Percentiles rank a stretch among this genome's conserved stretches.
phyloP scores from a whole-genome alignment of 2,888 invertebrate genomes.

The Zele albiditarsus region DNA sequence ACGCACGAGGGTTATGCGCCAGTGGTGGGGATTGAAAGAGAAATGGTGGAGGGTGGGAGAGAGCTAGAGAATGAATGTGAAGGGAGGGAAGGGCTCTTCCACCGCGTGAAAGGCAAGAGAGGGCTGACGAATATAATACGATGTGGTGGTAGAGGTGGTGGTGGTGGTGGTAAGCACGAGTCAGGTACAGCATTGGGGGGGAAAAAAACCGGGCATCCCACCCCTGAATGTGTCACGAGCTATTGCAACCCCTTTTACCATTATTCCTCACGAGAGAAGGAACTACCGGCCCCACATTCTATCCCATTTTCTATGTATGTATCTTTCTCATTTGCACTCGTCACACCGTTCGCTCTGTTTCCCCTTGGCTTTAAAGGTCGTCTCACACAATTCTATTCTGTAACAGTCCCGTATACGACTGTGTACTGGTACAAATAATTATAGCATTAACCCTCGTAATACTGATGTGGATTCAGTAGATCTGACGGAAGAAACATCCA shows the following conservation, averaged over 20 bases:
- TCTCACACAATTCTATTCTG: neutral
- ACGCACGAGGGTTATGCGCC: conserved; percentile 17
- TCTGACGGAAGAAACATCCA: too few relatives aligned
- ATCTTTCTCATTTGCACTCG: neutral
- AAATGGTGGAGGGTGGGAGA: conserved; percentile 44
- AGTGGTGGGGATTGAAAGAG: conserved; percentile 30
- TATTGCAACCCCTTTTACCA: conserved; percentile 65
- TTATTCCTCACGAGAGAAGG: conserved; percentile 53
- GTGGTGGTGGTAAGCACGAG: conserved; percentile 15
- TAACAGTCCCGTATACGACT: neutral
- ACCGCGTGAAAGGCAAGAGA: conserved; percentile 17
- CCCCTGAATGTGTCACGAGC: conserved; percentile 61
- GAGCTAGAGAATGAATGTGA: neutral
- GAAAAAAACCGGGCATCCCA: conserved; percentile 49
- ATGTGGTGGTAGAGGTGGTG: conserved; percentile 1
- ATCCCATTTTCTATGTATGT: neutral
- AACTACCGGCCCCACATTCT: conserved; percentile 34
- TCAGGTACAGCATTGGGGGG: conserved; percentile 34
- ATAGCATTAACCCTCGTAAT: too few relatives aligned
- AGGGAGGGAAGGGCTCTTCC: conserved; percentile 31
- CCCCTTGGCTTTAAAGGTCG: neutral
- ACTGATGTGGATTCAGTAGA: too few relatives aligned
- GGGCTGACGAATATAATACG: neutral
- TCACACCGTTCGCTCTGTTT: neutral
- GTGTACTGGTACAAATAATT: too few relatives aligned